A percentile compares a stretch with the other conserved stretches of the same genome.
phyloP scores from a whole-genome alignment of 2,888 invertebrate species.

The Orgyia antiqua region DNA sequence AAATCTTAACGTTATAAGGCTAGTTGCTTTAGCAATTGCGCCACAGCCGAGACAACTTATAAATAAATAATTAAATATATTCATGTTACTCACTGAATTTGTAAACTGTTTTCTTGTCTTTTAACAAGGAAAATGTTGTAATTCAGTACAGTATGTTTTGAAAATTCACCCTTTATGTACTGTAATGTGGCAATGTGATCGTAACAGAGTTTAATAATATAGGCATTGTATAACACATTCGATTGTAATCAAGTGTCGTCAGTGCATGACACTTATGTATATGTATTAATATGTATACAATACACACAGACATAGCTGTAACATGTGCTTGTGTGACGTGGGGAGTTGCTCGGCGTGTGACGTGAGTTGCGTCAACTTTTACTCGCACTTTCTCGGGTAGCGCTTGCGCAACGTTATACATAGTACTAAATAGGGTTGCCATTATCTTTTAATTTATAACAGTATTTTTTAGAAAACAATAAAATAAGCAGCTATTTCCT shows the following conservation, averaged over 20 bases:
- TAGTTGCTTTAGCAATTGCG: too few relatives aligned
- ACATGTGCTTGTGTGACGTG: slow-evolving; percentile 34
- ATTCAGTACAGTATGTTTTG: too few relatives aligned
- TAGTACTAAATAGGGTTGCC: too few relatives aligned
- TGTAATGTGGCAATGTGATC: slow-evolving; percentile 29
- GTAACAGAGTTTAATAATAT: slow-evolving; percentile 39
- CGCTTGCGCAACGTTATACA: slow-evolving; percentile 68
- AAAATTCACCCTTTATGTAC: slow-evolving; percentile 23
- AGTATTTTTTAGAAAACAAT: too few relatives aligned
- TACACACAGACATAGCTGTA: slow-evolving; percentile 7
- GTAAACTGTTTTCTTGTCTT: too few relatives aligned
- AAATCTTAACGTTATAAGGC: too few relatives aligned
- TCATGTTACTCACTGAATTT: too few relatives aligned
- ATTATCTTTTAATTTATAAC: too few relatives aligned
- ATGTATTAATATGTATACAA: slow-evolving; percentile 17
- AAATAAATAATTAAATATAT: too few relatives aligned
- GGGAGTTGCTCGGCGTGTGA: slow-evolving; percentile 46
- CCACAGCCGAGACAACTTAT: too few relatives aligned
- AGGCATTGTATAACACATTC: slow-evolving; percentile 56
- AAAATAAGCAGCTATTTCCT: too few relatives aligned
- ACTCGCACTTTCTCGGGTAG: slow-evolving; percentile 74
- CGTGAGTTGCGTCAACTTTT: slow-evolving; percentile 76
- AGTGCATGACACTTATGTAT: slow-evolving; percentile 44
- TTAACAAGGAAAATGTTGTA: too few relatives aligned
- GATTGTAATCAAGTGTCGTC: slow-evolving; percentile 61